Conservation (phyloP, 2,113 vertebrate genomes). For the Tympanuchus pallidicinctus region DNA sequence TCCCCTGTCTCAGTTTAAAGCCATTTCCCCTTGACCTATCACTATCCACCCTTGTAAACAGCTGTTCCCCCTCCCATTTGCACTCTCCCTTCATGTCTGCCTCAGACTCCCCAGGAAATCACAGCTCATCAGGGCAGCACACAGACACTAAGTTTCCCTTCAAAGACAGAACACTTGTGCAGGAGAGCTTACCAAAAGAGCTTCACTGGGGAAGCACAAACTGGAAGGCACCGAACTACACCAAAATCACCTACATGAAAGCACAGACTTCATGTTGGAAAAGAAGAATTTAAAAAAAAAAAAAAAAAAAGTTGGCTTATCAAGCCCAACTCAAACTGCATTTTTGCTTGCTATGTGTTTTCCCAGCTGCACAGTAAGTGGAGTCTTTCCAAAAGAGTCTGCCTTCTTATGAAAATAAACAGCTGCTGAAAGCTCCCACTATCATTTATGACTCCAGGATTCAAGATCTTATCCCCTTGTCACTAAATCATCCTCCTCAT, state of each 20-base stretch:
- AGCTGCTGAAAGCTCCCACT: constrained; percentile 10
- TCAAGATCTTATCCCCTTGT: background rate
- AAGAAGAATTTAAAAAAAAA: background rate
- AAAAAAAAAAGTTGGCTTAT: background rate
- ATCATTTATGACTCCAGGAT: background rate
- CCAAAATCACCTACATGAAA: background rate
- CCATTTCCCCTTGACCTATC: too few relatives aligned
- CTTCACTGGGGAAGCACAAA: background rate
- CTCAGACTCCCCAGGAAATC: background rate
- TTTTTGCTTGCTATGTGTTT: background rate
- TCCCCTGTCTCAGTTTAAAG: too few relatives aligned
- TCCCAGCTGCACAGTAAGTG: background rate
- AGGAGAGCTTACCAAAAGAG: background rate
- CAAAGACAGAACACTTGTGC: background rate
- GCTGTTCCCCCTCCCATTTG: too few relatives aligned
- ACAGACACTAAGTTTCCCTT: background rate
- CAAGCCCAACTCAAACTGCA: background rate
- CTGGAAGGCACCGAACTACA: background rate
- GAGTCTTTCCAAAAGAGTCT: background rate
- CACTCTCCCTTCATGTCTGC: too few relatives aligned
- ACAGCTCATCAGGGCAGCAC: background rate
- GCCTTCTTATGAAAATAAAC: background rate
- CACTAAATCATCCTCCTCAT: background rate
- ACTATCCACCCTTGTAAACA: too few relatives aligned
- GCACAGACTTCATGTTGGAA: background rate